Evolutionary conservation across 2,113 vertebrate species (phyloP).

Genomic region (Syngnathus typhle): DNA sequence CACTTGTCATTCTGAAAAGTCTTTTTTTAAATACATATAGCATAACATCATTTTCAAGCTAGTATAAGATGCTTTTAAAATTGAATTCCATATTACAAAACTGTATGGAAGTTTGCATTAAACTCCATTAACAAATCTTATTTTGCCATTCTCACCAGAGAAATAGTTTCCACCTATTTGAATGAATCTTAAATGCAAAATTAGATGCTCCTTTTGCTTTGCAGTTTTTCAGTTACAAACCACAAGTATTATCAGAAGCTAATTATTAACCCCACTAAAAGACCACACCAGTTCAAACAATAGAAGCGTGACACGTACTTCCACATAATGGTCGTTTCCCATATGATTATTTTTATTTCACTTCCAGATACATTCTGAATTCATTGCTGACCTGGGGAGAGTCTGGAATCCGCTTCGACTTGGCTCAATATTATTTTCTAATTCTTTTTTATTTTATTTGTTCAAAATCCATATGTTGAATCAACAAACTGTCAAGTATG

Average conservation of each 20-base stretch:
- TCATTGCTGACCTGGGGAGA: background rate
- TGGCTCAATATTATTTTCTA: background rate
- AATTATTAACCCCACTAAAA: conserved; percentile 42
- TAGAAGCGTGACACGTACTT: conserved; percentile 20
- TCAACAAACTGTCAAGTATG: background rate
- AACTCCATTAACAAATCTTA: background rate
- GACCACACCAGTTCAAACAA: conserved; percentile 32
- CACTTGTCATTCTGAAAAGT: no score
- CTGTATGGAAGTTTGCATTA: background rate
- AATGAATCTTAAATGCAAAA: conserved; percentile 9
- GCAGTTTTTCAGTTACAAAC: conserved; percentile 3
- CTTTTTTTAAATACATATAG: no score
- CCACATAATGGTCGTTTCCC: background rate
- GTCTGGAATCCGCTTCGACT: background rate
- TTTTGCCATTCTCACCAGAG: background rate
- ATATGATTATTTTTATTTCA: background rate
- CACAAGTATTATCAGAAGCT: conserved; percentile 24
- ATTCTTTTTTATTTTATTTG: background rate
- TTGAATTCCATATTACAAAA: no score
- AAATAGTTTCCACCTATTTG: background rate
- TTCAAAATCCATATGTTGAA: background rate
- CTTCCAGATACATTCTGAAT: background rate
- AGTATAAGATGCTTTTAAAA: no score
- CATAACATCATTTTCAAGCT: background rate
- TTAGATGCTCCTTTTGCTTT: background rate